Conservation (phyloP, 2,113 vertebrate genomes). For the Crotalus horridus region DNA sequence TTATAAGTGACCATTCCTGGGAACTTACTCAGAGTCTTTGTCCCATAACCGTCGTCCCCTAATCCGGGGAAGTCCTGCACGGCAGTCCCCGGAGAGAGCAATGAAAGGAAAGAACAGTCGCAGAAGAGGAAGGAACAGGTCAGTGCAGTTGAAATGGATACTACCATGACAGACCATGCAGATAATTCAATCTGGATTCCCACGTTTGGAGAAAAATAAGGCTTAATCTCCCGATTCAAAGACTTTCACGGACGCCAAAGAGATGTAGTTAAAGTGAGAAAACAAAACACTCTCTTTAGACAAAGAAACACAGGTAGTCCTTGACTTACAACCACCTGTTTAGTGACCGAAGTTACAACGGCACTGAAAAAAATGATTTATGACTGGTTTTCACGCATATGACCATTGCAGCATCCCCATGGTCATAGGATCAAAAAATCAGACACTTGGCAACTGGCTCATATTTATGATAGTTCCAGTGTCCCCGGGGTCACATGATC, state of each 20-base stretch:
- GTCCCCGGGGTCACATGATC: no score
- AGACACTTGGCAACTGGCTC: no score
- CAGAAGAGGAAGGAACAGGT: slow-evolving; percentile 89
- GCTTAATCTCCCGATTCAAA: slow-evolving; percentile 28
- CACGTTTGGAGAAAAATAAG: slow-evolving; percentile 40
- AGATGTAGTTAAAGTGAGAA: slow-evolving; percentile 41
- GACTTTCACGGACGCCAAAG: slow-evolving; percentile 28
- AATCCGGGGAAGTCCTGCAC: slow-evolving; percentile 96
- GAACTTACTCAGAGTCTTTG: slow-evolving; percentile 99
- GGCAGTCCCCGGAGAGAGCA: slow-evolving; percentile 87
- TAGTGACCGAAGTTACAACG: not conserved
- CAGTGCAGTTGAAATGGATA: slow-evolving; percentile 80
- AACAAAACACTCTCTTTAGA: not conserved
- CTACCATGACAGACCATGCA: slow-evolving; percentile 79
- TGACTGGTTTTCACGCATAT: no score
- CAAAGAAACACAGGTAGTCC: not conserved
- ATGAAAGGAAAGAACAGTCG: slow-evolving; percentile 84
- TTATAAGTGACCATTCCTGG: slow-evolving; percentile 85
- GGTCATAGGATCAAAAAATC: no score
- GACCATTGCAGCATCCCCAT: no score
- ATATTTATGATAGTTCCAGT: no score
- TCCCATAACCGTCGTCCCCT: slow-evolving; percentile 99
- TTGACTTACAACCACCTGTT: not conserved
- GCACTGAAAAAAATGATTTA: not conserved
- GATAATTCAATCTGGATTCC: slow-evolving; percentile 76